Base-by-base conservation (phyloP, 2,113 vertebrate species). In the Hydrolagus affinis region DNA sequence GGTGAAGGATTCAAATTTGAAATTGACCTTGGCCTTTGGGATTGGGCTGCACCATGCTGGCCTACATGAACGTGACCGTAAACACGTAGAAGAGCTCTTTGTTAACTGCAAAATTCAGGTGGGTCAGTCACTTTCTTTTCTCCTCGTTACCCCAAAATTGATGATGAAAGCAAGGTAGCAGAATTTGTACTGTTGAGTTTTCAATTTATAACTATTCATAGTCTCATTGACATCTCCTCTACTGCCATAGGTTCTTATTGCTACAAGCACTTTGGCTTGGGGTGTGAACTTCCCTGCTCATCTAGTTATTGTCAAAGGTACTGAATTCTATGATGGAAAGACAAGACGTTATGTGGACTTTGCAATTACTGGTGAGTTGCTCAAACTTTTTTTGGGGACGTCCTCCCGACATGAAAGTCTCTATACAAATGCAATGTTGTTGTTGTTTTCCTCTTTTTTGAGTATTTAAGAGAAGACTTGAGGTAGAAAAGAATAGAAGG, bases 71-170 rank as follows among this genome's bases (percentile, higher is more conserved):
- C 92, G 97, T 85, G 98, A 99, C 92, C 90, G 97, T n/a, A 97
- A 94, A 90, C 98, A 96, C 0, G 96, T 97, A 85, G 98, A 99
- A 88, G 98, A 99, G 88, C 91, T 99, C 80, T 99, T 99, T 88
- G 97, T 99, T 87, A 98, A 99, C 89, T 97, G 96, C 89, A 99
- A 98, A 94, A 96, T 99, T 88, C 98, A 99, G 95, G 97, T 99
- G 90, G 56, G 14, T 56, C 87, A 17, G 78, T 85, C 32, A 25
- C 15, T 6, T 15, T 21, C 57, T n/a, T 25, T 60, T 70, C 28
- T 85, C 28, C n/a, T 28, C 57, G 44, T 71, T 0, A 83, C 32
- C 32, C 3, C 14, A 8, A 21, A 56, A 11, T 73, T 10, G 9
- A 11, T 73, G 71, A 10, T 8, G n/a, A 73, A 75, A 75, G 0